These are phyloP conservation scores for Tringa solitaria DNA, from an alignment of 2,113 vertebrate genomes.

Conservation along the genomic window DNA sequence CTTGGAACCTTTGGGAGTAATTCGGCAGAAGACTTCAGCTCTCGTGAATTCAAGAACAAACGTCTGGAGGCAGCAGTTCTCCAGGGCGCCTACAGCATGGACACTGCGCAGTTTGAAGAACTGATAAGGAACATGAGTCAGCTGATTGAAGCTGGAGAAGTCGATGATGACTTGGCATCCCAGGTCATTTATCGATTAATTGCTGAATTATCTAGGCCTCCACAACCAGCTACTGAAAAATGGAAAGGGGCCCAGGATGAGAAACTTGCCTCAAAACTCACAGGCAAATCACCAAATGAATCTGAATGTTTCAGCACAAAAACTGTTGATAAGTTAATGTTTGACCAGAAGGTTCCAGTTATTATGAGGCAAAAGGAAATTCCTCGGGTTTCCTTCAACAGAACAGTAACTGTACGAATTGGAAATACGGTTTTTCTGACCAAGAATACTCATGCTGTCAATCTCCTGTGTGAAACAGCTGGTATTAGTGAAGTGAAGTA, in stretches of 20 bases:
- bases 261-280: conserved; percentile 7
- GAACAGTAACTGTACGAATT: conserved; percentile 76
- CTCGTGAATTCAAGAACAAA: conserved; percentile 46
- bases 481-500: conserved; percentile 67
- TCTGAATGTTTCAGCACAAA: conserved; percentile 55
- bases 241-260: conserved; percentile 62
- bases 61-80: conserved; percentile 68
- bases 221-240: conserved; percentile 34
- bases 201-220: conserved; percentile 66
- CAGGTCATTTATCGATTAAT: conserved; percentile 82
- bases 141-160: conserved; percentile 78
- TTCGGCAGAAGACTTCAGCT: conserved; percentile 37
- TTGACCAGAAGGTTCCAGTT: conserved; percentile 61
- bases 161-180: conserved; percentile 79
- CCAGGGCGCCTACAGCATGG: conserved; percentile 79
- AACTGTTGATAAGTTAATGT: conserved; percentile 7
- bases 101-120: conserved; percentile 76
- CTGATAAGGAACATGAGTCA: conserved; percentile 84
- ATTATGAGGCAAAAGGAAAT: conserved; percentile 74
- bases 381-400: conserved; percentile 75
- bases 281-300: conserved; percentile 61
- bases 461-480: conserved; percentile 75
- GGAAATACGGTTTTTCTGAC: conserved; percentile 80
- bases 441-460: conserved; percentile 74
- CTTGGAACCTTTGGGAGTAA: conserved; percentile 51